These are phyloP conservation scores for Choloepus didactylus DNA, from an alignment of 2,797 vertebrate genomes.

Conservation along the genomic window DNA sequence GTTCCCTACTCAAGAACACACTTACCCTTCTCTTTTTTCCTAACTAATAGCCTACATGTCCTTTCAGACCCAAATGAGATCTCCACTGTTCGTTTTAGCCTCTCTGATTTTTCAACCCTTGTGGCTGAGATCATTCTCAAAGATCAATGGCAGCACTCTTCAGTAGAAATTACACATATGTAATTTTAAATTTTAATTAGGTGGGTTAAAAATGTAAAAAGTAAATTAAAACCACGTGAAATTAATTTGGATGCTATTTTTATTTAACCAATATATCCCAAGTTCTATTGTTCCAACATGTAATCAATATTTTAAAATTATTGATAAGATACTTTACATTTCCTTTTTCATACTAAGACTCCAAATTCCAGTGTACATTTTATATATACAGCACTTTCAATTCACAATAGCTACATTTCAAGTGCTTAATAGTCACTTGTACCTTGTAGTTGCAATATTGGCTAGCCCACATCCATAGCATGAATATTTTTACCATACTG, in stretches of 20 bases:
- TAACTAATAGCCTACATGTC: background rate
- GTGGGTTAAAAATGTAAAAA: slow-evolving; percentile 34
- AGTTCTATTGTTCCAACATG: background rate
- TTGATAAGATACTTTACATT: background rate
- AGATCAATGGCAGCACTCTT: background rate
- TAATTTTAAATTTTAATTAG: background rate
- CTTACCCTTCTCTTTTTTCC: background rate
- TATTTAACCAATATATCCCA: background rate
- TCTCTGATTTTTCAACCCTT: background rate
- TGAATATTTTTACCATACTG: background rate
- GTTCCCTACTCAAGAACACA: background rate
- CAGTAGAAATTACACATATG: background rate
- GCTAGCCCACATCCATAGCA: too few relatives aligned
- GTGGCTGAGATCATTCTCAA: background rate
- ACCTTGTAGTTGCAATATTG: background rate
- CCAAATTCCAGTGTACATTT: slow-evolving; percentile 8
- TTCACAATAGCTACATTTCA: background rate
- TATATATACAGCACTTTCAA: background rate
- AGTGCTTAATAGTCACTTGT: background rate
- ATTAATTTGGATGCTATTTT: slow-evolving; percentile 17
- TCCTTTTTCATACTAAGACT: background rate
- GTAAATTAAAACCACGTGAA: slow-evolving; percentile 2
- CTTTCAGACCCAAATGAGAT: background rate
- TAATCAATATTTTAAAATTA: slow-evolving; percentile 20
- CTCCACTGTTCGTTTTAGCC: background rate